These are phyloP conservation scores for Siderastrea siderea DNA, from an alignment of 92 coral and sea anemone species.

Conservation along the genomic window DNA sequence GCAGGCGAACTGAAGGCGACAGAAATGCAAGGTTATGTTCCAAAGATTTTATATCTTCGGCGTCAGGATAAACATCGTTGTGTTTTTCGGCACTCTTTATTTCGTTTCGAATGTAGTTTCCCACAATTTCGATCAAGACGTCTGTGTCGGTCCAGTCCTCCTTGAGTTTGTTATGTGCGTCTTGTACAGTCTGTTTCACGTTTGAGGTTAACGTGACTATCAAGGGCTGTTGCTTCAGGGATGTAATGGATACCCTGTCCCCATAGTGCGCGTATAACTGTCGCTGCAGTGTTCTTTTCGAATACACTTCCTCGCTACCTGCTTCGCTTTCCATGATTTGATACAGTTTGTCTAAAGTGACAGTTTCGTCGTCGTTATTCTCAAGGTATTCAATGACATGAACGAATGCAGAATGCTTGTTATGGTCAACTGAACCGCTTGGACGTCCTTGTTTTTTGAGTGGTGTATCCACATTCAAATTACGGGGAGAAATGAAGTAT, in stretches of 20 bases:
- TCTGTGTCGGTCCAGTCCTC: constrained; percentile 20
- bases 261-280: constrained; percentile 22
- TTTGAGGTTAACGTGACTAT: constrained; percentile 35
- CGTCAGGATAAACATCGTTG: background rate
- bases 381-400: background rate
- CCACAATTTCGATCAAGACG: constrained; percentile 28
- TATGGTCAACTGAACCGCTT: no score
- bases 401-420: no score
- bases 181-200: constrained; percentile 35
- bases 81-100: constrained; percentile 45
- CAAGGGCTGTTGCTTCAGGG: constrained; percentile 28
- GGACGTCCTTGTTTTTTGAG: constrained; percentile 23
- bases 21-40: constrained; percentile 19
- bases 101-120: constrained; percentile 27
- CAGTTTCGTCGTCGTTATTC: constrained; percentile 41
- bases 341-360: constrained; percentile 39
- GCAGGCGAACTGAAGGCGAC: constrained; percentile 23
- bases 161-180: constrained; percentile 28
- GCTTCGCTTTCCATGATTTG: constrained; percentile 21
- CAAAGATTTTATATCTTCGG: constrained; percentile 32
- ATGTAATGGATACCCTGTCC: constrained; percentile 14
- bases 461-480: constrained; percentile 23
- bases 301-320: constrained; percentile 17
- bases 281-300: background rate
- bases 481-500: constrained; percentile 24